phyloP scores from a whole-genome alignment of 1,140 invertebrate species.

The fruit fly (Drosophila melanogaster) region DNA sequence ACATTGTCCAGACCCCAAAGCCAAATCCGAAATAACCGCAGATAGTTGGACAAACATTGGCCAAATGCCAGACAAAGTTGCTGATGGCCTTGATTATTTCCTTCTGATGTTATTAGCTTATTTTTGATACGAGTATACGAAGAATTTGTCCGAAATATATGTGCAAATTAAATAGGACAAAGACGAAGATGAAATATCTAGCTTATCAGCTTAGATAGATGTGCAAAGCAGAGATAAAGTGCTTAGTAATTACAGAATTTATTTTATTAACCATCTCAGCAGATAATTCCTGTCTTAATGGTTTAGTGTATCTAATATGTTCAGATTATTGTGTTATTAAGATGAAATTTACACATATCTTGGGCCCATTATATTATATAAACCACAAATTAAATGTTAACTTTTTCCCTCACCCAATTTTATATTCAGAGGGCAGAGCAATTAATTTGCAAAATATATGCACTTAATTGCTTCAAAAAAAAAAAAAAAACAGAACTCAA shows the following conservation, averaged over 20 bases:
- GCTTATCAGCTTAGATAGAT: neutral
- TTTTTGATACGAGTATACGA: slow-evolving; percentile 21
- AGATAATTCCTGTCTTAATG: no score
- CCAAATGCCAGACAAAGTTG: slow-evolving; percentile 41
- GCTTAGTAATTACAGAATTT: neutral
- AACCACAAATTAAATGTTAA: no score
- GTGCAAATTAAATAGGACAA: slow-evolving; percentile 29
- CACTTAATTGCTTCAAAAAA: slow-evolving; percentile 8
- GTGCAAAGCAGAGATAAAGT: neutral
- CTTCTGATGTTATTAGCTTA: slow-evolving; percentile 45
- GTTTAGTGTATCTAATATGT: neutral
- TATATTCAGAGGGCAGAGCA: neutral
- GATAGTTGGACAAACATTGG: slow-evolving; percentile 51
- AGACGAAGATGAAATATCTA: neutral
- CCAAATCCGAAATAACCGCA: slow-evolving; percentile 44
- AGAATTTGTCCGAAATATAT: slow-evolving; percentile 22
- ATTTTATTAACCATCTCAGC: slow-evolving; percentile 1
- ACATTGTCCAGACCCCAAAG: slow-evolving; percentile 34
- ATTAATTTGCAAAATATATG: slow-evolving; percentile 7
- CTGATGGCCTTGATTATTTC: slow-evolving; percentile 37
- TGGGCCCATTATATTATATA: neutral
- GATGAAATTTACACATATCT: neutral
- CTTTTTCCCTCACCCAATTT: neutral
- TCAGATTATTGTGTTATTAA: neutral
- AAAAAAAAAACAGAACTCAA: slow-evolving; percentile 12